Evolutionary conservation across 2,888 invertebrate species (phyloP).

Genomic region (Automeris io): DNA sequence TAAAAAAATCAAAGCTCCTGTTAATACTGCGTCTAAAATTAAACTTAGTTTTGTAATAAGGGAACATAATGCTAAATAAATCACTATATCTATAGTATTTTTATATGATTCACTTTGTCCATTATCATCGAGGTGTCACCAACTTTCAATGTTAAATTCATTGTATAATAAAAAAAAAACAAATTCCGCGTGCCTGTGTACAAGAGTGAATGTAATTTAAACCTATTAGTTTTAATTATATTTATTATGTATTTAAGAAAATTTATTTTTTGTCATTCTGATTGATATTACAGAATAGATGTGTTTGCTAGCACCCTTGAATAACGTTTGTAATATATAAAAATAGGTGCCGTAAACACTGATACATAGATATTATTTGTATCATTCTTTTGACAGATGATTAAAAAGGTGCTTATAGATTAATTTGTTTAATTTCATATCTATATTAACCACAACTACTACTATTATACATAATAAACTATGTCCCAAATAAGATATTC

Average conservation of each 20-base stretch:
- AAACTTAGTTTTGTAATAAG: too few species aligned
- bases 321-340: conserved; percentile 40
- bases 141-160: conserved; percentile 13
- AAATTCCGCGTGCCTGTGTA: conserved; percentile 26
- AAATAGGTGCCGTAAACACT: conserved; percentile 44
- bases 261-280: conserved; percentile 45
- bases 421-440: conserved; percentile 26
- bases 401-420: conserved; percentile 72
- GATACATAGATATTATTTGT: conserved; percentile 60
- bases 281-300: conserved; percentile 43
- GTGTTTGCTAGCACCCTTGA: conserved; percentile 45
- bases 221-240: conserved; percentile 62
- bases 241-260: conserved; percentile 54
- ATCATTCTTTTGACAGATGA: conserved; percentile 65
- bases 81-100: conserved; percentile 29
- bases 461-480: too few species aligned
- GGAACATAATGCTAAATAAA: conserved; percentile 12
- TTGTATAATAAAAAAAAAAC: conserved; percentile 7
- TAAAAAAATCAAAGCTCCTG: too few species aligned
- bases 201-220: conserved; percentile 71
- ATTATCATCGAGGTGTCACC: conserved; percentile 21
- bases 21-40: too few species aligned
- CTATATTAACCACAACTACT: too few species aligned
- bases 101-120: conserved; percentile 30
- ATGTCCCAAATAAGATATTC: too few species aligned